Evolutionary conservation across 2,113 vertebrate genomes (phyloP), one percentile per base, ranked within the genome.

Genomic region (Chunga burmeisteri): DNA sequence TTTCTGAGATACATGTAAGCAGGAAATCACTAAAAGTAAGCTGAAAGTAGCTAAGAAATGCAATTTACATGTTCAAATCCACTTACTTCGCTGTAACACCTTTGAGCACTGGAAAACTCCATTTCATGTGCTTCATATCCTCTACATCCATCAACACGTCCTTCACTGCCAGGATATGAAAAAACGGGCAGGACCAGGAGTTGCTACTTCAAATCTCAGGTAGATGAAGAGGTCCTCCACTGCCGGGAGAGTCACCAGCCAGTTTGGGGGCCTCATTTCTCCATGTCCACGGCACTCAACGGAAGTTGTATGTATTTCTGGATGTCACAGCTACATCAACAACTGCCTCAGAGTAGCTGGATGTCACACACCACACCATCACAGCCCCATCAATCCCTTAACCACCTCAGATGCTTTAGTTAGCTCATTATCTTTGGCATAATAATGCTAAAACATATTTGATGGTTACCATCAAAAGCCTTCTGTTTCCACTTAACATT

Each of bases 271-370:
- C 53, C 78, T 55, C 44, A 29, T 9, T 65, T 34, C 52, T 50
- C 53, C 3, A 2, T 2, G 30, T 16, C 53, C 49, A 38, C 0
- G 0, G 42, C 1, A 0, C 36, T 56, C 61, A 29, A 9, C 13
- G 63, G 16, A 85, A 71, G 27, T 65, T 38, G 9, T 1, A 36
- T 2, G 1, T 16, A 44, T 19, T 16, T 20, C 10, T 52, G 36
- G 13, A 13, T 3, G 7, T 23, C 50, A 53, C n/a, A n/a, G 63
- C 16, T 9, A 10, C 26, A 50, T 9, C 1, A 0, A 22, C 0
- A 1, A 81, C 18, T 29, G 21, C 19, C 16, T 26, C 16, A 10
- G 38, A 38, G 38, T 38, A 38, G 38, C 38, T 38, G 38, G 38
- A 38, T 38, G 38, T 38, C 38, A 38, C 38, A 38, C 38, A 34